Percentiles rank a stretch among this genome's conserved stretches.
phyloP scores from a whole-genome alignment of 1,140 invertebrate species.

The Portunus trituberculatus region DNA sequence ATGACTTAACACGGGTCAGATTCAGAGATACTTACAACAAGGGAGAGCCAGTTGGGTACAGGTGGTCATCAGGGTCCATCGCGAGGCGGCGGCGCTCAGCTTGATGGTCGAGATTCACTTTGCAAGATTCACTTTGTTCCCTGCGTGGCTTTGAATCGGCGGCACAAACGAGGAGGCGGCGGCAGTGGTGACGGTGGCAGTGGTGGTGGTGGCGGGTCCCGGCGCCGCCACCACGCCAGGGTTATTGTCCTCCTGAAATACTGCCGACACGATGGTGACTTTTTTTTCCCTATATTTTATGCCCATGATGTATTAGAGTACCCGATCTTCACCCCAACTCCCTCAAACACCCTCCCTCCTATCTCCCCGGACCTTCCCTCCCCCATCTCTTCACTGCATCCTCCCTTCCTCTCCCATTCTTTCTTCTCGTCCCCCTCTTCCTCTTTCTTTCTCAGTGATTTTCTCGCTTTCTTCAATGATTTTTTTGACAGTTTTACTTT shows the following conservation, averaged over 20 bases:
- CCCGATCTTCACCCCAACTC: too few species aligned
- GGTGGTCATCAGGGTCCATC: slow-evolving; percentile 21
- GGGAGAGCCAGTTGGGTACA: not conserved
- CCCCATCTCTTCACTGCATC: too few species aligned
- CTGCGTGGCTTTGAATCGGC: not conserved
- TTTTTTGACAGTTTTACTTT: not conserved
- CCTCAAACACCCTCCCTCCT: too few species aligned
- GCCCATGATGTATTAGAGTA: not conserved
- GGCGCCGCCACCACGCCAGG: not conserved
- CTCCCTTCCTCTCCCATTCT: too few species aligned
- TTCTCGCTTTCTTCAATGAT: not conserved
- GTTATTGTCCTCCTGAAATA: not conserved
- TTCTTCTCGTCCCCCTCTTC: not conserved
- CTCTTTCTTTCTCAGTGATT: slow-evolving; percentile 1
- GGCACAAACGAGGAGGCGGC: not conserved
- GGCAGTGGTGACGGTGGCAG: not conserved
- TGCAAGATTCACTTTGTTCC: not conserved
- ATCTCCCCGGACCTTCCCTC: too few species aligned
- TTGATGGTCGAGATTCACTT: not conserved
- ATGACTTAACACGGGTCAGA: not conserved
- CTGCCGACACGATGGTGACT: not conserved
- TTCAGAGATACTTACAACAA: not conserved
- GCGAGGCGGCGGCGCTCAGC: not conserved
- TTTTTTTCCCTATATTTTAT: not conserved
- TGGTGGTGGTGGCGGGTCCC: not conserved